Evolutionary conservation across 1,140 invertebrate genomes (phyloP), one percentile per base, ranked within the genome.

Genomic region (Drosophila ficusphila): DNA sequence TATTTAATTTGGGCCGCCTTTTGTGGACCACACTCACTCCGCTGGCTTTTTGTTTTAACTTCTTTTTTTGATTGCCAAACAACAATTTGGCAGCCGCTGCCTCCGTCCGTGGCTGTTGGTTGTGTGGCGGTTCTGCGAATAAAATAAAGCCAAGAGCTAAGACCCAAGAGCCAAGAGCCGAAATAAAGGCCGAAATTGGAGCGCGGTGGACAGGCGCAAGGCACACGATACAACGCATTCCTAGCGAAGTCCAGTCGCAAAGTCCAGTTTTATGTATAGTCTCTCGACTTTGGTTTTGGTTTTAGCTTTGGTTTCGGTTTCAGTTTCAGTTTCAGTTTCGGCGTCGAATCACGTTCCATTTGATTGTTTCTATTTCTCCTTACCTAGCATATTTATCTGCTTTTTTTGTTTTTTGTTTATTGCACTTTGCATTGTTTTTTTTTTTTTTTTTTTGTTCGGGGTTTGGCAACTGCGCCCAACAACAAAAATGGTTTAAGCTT

Each of bases 31-130:
- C 12, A 4, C 2, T 46, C 9, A 9, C 38, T 46, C 42, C n/a
- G 33, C 46, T 33, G 42, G 16, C 25, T 64, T 73, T 69, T 74
- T 64, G 72, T 60, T 58, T 77, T 65, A 57, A 65, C 62, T 75
- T 70, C 25, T 64, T 52, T 86, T 86, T 85, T 86, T 85, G 76
- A 85, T 85, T 85, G 76, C 81, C 73, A 81, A 85, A 85, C 81
- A 79, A 71, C 81, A 79, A 72, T 86, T 83, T 76, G 71, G 71
- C 42, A 54, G 62, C 31, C 47, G 53, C 46, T 49, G 70, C 31
- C 39, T 33, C 18, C 38, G 68, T 33, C 18, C 38, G 68, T 44
- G 70, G 31, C 19, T 39, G 56, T 57, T 53, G 51, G 42, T 79
- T 62, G 64, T 85, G 51, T 53, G 51, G 42, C 76, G 70, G 64